Evolutionary conservation across 2,888 invertebrate genomes (phyloP).

Genomic region (Eristalinus aeneus): DNA sequence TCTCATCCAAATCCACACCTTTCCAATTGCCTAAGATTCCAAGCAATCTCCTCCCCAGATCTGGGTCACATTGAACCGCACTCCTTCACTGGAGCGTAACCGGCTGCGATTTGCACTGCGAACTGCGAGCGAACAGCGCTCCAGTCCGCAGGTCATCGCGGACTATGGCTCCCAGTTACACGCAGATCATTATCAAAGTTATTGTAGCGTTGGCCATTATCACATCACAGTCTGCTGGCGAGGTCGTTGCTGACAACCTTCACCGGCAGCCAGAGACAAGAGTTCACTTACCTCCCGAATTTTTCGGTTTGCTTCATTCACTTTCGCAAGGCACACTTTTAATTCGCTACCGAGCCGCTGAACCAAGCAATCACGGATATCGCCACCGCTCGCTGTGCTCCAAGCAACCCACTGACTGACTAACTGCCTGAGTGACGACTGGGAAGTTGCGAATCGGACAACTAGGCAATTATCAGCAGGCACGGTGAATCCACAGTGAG

Average conservation of each 20-base stretch:
- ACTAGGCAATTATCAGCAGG: background rate
- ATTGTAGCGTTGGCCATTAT: background rate
- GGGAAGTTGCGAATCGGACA: slow-evolving; percentile 21
- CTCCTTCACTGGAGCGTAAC: background rate
- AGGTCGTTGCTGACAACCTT: slow-evolving; percentile 30
- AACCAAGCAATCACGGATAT: background rate
- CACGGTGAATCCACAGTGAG: background rate
- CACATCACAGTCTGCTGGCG: background rate
- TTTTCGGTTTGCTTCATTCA: background rate
- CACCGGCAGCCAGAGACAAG: background rate
- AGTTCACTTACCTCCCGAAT: slow-evolving; percentile 19
- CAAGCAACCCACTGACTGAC: background rate
- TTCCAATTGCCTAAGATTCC: background rate
- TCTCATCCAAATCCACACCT: background rate
- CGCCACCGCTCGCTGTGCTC: background rate
- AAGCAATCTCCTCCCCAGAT: background rate
- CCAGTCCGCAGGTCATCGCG: background rate
- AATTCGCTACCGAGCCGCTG: background rate
- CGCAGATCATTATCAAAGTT: background rate
- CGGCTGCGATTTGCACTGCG: background rate
- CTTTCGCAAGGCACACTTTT: background rate
- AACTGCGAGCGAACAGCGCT: background rate
- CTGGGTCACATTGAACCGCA: background rate
- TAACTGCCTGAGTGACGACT: background rate
- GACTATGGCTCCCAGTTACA: background rate